These are phyloP conservation scores for Phytoseiulus persimilis DNA, from an alignment of 2,888 invertebrate species.

Conservation along the genomic window DNA sequence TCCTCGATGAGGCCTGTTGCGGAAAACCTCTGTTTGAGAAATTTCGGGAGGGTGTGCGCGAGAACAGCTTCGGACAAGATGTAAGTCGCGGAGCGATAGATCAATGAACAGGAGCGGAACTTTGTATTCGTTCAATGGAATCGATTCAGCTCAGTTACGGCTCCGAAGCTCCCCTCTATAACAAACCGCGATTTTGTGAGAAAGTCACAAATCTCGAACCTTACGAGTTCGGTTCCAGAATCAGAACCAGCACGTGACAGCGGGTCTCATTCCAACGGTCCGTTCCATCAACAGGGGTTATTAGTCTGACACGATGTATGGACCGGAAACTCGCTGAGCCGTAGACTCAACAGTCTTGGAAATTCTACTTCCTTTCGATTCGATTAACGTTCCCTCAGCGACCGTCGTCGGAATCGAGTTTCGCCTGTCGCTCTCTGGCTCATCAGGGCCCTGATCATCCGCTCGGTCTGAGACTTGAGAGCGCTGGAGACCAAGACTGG, in stretches of 20 bases:
- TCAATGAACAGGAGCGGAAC: not conserved
- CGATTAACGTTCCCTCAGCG: not conserved
- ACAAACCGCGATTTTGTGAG: not conserved
- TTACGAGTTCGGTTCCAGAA: not conserved
- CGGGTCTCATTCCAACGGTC: no score
- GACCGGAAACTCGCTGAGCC: not conserved
- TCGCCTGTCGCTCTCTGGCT: not conserved
- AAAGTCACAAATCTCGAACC: not conserved
- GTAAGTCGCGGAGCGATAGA: no score
- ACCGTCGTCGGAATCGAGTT: no score
- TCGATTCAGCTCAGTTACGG: not conserved
- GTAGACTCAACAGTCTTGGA: not conserved
- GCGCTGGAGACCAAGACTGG: no score
- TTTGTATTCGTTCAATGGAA: not conserved
- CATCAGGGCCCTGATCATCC: not conserved
- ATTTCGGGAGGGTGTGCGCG: no score
- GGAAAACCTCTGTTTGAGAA: no score
- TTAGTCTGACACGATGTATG: not conserved
- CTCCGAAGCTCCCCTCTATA: not conserved
- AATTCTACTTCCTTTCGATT: not conserved
- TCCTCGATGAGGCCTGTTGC: no score
- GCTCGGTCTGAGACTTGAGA: no score
- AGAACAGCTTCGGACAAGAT: no score
- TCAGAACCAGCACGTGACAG: no score
- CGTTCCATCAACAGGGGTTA: not conserved